Conservation (phyloP, 2,797 vertebrate species). For the Anas bahamensis region DNA sequence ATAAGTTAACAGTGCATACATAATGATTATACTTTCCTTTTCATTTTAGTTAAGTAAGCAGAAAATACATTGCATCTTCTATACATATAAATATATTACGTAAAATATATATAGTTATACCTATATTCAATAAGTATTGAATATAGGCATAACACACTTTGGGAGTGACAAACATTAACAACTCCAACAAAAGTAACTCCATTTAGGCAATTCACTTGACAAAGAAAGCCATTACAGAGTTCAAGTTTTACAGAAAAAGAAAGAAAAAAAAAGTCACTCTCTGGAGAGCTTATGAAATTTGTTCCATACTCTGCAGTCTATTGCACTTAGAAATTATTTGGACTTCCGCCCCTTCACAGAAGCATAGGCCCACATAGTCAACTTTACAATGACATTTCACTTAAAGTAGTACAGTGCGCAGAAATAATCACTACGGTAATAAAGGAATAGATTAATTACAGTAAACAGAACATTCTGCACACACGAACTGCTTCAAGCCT, state of each 20-base stretch:
- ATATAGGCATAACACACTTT: background rate
- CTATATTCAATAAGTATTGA: background rate
- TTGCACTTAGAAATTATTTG: background rate
- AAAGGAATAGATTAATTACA: background rate
- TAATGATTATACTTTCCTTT: background rate
- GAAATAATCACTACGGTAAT: background rate
- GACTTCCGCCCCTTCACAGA: background rate
- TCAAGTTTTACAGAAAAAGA: background rate
- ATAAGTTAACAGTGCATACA: background rate
- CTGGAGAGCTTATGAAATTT: background rate
- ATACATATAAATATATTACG: background rate
- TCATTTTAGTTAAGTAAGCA: background rate
- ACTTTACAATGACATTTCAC: background rate
- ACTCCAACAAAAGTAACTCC: background rate
- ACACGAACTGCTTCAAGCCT: background rate
- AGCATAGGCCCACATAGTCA: background rate
- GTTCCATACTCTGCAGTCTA: background rate
- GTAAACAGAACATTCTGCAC: background rate
- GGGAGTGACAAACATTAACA: background rate
- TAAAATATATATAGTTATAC: background rate
- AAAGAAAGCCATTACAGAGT: background rate
- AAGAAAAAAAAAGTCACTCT: background rate
- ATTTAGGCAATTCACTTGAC: background rate
- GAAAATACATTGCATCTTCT: background rate
- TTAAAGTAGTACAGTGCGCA: background rate